Conservation (phyloP, 1,140 invertebrate genomes). For the Pogonomyrmex barbatus region DNA sequence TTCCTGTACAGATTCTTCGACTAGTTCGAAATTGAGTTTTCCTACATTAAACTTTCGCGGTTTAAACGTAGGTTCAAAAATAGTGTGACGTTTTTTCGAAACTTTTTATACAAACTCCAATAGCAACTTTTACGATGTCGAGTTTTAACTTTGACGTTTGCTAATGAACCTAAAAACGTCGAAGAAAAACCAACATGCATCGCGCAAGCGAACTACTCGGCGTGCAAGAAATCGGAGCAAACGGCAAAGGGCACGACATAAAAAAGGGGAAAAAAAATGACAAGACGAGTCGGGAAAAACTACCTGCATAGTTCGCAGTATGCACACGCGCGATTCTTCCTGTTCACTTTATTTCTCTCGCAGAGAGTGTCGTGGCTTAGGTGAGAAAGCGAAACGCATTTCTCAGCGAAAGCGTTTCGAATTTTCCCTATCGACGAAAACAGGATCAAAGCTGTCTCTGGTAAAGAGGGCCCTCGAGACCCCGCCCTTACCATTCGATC, state of each 20-base stretch:
- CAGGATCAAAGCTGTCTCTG: constrained; percentile 66
- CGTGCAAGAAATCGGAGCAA: constrained; percentile 51
- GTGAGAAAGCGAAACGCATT: constrained; percentile 63
- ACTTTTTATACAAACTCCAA: constrained; percentile 45
- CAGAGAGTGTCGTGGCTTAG: constrained; percentile 33
- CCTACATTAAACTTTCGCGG: neutral
- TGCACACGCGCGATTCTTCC: constrained; percentile 25
- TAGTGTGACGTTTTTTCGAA: constrained; percentile 27
- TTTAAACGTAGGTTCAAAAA: constrained; percentile 38
- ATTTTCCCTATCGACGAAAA: constrained; percentile 69
- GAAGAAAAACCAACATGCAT: constrained; percentile 40
- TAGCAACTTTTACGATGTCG: constrained; percentile 55
- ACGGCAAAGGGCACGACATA: constrained; percentile 13
- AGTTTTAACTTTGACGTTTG: constrained; percentile 61
- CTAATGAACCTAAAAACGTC: constrained; percentile 59
- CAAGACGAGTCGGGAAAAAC: constrained; percentile 13
- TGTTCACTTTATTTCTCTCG: constrained; percentile 26
- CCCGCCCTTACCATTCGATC: constrained; percentile 31
- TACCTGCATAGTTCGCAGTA: neutral
- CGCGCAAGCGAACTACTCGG: constrained; percentile 3
- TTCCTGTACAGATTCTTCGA: constrained; percentile 36
- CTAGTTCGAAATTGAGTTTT: constrained; percentile 56
- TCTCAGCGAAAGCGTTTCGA: constrained; percentile 63
- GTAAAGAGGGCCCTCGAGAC: constrained; percentile 62
- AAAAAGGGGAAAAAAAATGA: neutral